Evolutionary conservation across 2,113 vertebrate species (phyloP).

Genomic region (Paraplagusia blochii): DNA sequence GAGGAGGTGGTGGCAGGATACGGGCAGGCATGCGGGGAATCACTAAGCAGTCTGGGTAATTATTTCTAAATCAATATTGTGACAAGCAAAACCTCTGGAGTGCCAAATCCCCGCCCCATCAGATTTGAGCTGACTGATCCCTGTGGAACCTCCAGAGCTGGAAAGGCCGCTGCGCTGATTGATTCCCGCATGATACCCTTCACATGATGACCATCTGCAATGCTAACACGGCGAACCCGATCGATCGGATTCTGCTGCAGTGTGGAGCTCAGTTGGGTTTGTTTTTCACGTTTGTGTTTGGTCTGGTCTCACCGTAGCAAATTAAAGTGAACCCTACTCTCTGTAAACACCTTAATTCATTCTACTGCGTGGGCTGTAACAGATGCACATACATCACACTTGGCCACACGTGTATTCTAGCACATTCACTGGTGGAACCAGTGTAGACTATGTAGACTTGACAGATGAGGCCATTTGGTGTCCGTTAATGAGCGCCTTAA

Average conservation of each 20-base stretch:
- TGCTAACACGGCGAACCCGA: conserved; percentile 58
- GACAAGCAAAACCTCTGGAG: conserved; percentile 64
- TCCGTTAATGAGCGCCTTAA: conserved; percentile 56
- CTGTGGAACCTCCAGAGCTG: conserved; percentile 48
- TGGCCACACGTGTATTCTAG: background rate
- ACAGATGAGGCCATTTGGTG: conserved; percentile 43
- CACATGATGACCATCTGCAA: conserved; percentile 56
- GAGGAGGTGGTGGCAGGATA: conserved; percentile 34
- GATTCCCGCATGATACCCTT: conserved; percentile 66
- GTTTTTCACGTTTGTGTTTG: background rate
- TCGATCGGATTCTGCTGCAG: conserved; percentile 40
- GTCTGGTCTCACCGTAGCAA: background rate
- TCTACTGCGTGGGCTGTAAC: conserved; percentile 4
- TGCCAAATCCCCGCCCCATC: conserved; percentile 61
- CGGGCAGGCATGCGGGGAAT: conserved; percentile 53
- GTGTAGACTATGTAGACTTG: conserved; percentile 24
- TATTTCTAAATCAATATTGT: conserved; percentile 77
- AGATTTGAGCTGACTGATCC: conserved; percentile 53
- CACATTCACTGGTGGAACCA: conserved; percentile 13
- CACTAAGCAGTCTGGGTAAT: conserved; percentile 70
- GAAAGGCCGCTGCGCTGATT: conserved; percentile 49
- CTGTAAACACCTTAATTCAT: no score
- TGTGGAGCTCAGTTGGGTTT: background rate
- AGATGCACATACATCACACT: conserved; percentile 15
- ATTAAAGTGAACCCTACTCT: conserved; percentile 16